Evolutionary conservation across 30 jellyfish, hydroid and myxozoan species (phyloP).

Genomic region (Morbakka virulenta): DNA sequence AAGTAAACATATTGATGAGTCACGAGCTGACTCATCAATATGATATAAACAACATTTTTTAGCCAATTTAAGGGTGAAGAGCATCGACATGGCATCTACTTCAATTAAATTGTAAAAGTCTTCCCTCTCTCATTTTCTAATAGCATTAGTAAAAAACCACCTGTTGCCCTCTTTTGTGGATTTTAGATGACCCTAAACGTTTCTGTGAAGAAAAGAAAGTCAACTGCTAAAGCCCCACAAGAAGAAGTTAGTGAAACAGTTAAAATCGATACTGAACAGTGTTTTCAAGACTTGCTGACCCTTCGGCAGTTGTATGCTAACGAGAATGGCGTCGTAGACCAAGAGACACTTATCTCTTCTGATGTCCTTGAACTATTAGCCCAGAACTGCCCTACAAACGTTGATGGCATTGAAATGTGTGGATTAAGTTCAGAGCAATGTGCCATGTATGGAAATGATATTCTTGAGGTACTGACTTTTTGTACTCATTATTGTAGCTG

Average conservation of each 20-base stretch:
- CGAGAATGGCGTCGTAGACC: not conserved
- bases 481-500: too few species aligned
- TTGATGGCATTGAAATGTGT: not conserved
- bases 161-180: too few species aligned
- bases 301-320: not conserved
- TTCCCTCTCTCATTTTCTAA: too few species aligned
- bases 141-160: too few species aligned
- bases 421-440: not conserved
- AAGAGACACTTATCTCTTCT: not conserved
- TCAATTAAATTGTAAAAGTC: too few species aligned
- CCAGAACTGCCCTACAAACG: not conserved
- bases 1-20: too few species aligned
- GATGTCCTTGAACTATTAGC: not conserved
- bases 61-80: too few species aligned
- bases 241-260: not conserved
- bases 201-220: not conserved
- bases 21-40: too few species aligned
- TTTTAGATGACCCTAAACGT: not conserved
- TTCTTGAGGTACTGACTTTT: not conserved
- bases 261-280: not conserved
- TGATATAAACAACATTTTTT: too few species aligned
- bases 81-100: too few species aligned
- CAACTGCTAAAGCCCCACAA: not conserved
- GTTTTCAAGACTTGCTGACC: not conserved
- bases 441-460: not conserved